Evolutionary conservation across 2,797 vertebrate species (phyloP).

Genomic region (Nothura maculosa): DNA sequence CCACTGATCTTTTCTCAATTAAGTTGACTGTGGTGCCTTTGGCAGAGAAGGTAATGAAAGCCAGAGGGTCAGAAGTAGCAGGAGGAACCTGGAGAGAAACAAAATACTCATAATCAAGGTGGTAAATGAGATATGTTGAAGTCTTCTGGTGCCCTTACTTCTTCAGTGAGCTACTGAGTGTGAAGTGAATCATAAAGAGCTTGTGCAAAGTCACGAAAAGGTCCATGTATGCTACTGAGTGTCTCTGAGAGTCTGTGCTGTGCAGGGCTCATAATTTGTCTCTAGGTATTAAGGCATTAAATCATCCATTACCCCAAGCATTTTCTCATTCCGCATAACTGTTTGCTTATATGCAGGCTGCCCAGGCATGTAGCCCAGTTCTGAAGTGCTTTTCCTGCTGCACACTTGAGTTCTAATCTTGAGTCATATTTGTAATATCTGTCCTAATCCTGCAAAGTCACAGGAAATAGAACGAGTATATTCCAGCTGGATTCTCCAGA

Average conservation of each 20-base stretch:
- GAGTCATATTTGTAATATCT: background rate
- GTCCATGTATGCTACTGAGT: background rate
- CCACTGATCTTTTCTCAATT: slow-evolving; percentile 70
- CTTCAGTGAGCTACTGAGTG: background rate
- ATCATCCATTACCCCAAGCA: background rate
- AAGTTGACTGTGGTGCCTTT: slow-evolving; percentile 55
- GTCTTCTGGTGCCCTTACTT: background rate
- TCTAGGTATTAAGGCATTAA: background rate
- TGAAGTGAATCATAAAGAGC: background rate
- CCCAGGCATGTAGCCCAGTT: background rate
- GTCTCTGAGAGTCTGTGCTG: background rate
- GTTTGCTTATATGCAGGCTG: background rate
- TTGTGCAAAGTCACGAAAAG: background rate
- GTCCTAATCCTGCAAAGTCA: background rate
- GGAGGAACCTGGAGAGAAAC: slow-evolving; percentile 53
- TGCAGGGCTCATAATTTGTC: background rate
- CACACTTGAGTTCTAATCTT: background rate
- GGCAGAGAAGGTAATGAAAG: slow-evolving; percentile 74
- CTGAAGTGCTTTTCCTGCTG: background rate
- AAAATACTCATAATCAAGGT: background rate
- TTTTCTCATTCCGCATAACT: background rate
- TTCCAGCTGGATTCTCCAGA: background rate
- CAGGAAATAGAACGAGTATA: background rate
- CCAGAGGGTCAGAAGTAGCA: slow-evolving; percentile 53
- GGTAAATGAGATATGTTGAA: background rate